Conservation (phyloP, 2,888 invertebrate species). For the Acrobasis consociella region DNA sequence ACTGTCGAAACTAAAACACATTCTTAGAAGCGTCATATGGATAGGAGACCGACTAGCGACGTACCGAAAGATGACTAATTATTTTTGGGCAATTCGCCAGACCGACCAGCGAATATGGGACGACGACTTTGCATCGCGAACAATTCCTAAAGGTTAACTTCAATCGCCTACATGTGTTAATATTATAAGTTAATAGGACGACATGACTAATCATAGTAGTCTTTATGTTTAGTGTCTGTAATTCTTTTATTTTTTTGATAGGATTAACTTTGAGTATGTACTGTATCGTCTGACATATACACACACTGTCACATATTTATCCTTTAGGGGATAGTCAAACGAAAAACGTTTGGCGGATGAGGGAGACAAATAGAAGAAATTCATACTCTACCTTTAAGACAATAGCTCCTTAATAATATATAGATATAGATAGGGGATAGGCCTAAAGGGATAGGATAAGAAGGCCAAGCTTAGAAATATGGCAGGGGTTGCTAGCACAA, state of each 20-base stretch:
- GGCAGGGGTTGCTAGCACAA: too few species aligned
- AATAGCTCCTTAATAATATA: too few species aligned
- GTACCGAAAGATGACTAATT: slow-evolving; percentile 68
- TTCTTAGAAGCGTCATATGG: slow-evolving; percentile 57
- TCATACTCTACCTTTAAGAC: too few species aligned
- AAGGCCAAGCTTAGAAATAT: too few species aligned
- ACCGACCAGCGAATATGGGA: slow-evolving; percentile 46
- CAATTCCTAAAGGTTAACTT: slow-evolving; percentile 53
- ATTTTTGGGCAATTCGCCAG: slow-evolving; percentile 73
- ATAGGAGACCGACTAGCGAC: slow-evolving; percentile 46
- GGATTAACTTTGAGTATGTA: too few species aligned
- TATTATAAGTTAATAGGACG: neutral
- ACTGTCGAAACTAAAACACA: slow-evolving; percentile 40
- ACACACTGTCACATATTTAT: too few species aligned
- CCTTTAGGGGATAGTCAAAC: too few species aligned
- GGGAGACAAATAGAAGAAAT: too few species aligned
- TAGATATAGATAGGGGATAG: too few species aligned
- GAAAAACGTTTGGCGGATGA: too few species aligned
- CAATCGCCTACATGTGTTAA: slow-evolving; percentile 35
- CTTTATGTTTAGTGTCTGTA: neutral
- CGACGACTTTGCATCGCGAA: slow-evolving; percentile 43
- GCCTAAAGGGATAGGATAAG: too few species aligned
- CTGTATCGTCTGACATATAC: too few species aligned
- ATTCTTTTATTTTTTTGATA: neutral
- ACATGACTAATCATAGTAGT: neutral